These are phyloP conservation scores for Cladopsammia gracilis DNA, from an alignment of 64 coral and sea anemone genomes.

Conservation along the genomic window DNA sequence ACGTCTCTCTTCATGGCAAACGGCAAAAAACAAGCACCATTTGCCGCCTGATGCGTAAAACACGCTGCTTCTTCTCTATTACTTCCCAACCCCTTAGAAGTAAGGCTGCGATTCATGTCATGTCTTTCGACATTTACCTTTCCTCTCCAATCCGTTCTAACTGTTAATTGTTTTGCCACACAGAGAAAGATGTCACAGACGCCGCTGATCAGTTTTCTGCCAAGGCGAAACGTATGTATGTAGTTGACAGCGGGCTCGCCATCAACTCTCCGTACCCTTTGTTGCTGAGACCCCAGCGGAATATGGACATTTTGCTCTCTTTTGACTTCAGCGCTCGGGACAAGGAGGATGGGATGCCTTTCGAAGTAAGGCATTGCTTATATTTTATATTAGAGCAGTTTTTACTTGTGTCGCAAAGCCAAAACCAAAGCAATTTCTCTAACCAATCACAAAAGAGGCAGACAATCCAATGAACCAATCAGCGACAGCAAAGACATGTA, in stretches of 20 bases:
- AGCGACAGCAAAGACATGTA: too few relatives aligned
- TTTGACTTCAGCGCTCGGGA: conserved; percentile 97
- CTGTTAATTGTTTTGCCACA: neutral
- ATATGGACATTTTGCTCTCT: conserved; percentile 84
- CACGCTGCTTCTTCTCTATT: too few relatives aligned
- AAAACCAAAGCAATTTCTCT: too few relatives aligned
- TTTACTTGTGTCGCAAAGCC: neutral
- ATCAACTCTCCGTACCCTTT: conserved; percentile 94
- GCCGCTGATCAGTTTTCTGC: conserved; percentile 8
- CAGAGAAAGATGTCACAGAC: conserved; percentile 32
- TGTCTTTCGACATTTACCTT: too few relatives aligned
- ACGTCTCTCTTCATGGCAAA: too few relatives aligned
- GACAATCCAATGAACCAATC: too few relatives aligned
- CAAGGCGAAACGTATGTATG: conserved; percentile 64
- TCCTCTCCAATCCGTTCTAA: too few relatives aligned
- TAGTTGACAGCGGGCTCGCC: conserved; percentile 88
- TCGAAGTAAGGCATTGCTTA: conserved; percentile 51
- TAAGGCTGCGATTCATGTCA: too few relatives aligned
- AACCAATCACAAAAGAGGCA: too few relatives aligned
- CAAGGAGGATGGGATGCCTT: conserved; percentile 57
- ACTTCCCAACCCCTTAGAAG: too few relatives aligned
- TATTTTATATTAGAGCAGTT: neutral
- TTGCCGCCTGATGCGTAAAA: too few relatives aligned
- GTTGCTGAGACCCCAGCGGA: conserved; percentile 76
- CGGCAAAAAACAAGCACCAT: too few relatives aligned